Evolutionary conservation across 1,140 invertebrate genomes (phyloP), one percentile per base, ranked within the genome.

Genomic region (Melanaphis sacchari): DNA sequence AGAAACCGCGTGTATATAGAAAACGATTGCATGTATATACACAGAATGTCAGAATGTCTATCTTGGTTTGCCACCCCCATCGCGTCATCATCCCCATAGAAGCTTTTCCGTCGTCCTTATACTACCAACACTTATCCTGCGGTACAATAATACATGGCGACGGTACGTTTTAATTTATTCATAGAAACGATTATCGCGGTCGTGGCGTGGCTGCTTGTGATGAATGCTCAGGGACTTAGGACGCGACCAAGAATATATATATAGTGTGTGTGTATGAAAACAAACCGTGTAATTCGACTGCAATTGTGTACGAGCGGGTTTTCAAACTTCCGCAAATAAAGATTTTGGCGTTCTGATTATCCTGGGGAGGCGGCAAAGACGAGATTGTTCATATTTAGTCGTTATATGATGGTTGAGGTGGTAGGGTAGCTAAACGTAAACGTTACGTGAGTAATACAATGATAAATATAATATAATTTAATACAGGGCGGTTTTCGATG

Each of bases 151-250:
- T 66, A n/a, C 59, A 31, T 66, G 59, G 46, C 0, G 46, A 49
- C 15, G 46, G n/a, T 31, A 38, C 76, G 91, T 84, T 93, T 93
- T 93, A 84, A 93, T 93, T 93, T 93, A 93, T 93, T 93, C 91
- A 93, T 93, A 54, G 91, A 85, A 93, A 93, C 91, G 91, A 93
- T 93, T 93, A 93, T 93, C 91, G 81, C 43, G 54, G 59, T 91
- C n/a, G 52, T 24, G 26, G 54, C 2, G 40, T 41, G 66, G 91
- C 59, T 26, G 26, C n/a, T 36, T 26, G 31, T 82, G 91, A 84
- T 92, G 91, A 81, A 84, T 91, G 90, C 90, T 91, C 41, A 24
- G 91, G 76, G 91, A 92, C 91, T 92, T 92, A 26, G 49, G 43
- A 81, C 24, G 52, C 90, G n/a, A 21, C 38, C 41, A 21, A 41